Evolutionary conservation across 2,113 vertebrate species (phyloP).

Genomic region (Lepidothrix coronata): DNA sequence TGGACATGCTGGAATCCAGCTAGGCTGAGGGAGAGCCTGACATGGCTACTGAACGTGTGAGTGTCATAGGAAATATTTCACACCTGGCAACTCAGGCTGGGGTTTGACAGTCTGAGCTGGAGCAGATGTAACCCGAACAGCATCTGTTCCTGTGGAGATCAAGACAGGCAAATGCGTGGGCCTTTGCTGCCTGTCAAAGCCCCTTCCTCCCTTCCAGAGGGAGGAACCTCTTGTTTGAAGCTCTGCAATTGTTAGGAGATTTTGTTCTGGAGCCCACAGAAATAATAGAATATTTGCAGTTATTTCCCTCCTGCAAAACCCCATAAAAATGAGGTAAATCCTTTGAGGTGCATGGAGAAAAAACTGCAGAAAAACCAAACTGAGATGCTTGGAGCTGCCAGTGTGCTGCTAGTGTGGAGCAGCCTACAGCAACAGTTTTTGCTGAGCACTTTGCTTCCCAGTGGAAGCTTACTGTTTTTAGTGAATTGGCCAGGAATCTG

Average conservation of each 20-base stretch:
- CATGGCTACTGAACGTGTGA: neutral
- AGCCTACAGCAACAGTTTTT: neutral
- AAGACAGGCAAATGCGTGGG: neutral
- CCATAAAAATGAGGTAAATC: neutral
- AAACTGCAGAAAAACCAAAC: neutral
- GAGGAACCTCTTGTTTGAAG: neutral
- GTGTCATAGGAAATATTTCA: neutral
- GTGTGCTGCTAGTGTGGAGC: neutral
- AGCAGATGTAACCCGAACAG: neutral
- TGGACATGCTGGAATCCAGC: neutral
- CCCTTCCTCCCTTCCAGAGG: neutral
- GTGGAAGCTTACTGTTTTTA: neutral
- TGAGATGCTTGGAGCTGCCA: neutral
- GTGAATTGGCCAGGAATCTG: neutral
- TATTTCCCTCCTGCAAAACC: neutral
- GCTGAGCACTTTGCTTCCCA: neutral
- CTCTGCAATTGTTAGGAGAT: neutral
- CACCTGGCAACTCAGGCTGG: neutral
- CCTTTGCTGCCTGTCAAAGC: neutral
- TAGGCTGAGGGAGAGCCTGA: neutral
- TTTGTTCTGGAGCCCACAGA: neutral
- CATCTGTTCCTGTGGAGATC: neutral
- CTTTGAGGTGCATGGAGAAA: fast-evolving
- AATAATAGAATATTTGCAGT: neutral
- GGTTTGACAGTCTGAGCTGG: neutral